Conservation (phyloP, 2,797 vertebrate species). For the Pangasius djambal region DNA sequence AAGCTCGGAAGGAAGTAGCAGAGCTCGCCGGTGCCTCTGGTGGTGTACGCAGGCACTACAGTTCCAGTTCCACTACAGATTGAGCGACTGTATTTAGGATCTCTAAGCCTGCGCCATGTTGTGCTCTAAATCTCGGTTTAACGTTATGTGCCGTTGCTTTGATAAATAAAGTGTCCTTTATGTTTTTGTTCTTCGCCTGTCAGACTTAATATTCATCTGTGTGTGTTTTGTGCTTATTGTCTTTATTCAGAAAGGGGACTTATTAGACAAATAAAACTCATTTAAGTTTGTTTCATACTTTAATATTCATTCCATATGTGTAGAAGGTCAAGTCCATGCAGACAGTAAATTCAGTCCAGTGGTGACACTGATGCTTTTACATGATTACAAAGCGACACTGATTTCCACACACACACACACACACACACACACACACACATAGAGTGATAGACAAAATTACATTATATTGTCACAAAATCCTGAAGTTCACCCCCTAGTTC, state of each 20-base stretch:
- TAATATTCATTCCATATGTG: not conserved
- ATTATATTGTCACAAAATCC: not conserved
- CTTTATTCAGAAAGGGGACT: not conserved
- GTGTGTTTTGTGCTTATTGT: not conserved
- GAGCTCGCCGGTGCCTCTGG: not conserved
- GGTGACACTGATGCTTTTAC: not conserved
- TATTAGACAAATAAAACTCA: not conserved
- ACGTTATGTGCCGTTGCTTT: not conserved
- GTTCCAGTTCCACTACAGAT: not conserved
- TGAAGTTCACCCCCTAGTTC: not conserved
- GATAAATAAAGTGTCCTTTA: not conserved
- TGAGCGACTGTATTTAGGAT: not conserved
- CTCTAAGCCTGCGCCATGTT: not conserved
- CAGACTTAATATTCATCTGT: not conserved
- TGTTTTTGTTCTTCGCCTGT: not conserved
- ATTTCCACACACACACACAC: slow-evolving; percentile 10
- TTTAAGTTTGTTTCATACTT: not conserved
- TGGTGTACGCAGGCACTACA: not conserved
- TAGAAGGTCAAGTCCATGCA: not conserved
- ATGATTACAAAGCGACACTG: not conserved
- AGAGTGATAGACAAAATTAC: not conserved
- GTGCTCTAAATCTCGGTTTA: not conserved
- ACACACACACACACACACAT: not conserved
- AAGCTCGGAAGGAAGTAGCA: not conserved
- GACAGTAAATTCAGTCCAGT: not conserved